These are phyloP conservation scores for Sebastes flavidus DNA, from an alignment of 2,797 vertebrate species.

Conservation along the genomic window DNA sequence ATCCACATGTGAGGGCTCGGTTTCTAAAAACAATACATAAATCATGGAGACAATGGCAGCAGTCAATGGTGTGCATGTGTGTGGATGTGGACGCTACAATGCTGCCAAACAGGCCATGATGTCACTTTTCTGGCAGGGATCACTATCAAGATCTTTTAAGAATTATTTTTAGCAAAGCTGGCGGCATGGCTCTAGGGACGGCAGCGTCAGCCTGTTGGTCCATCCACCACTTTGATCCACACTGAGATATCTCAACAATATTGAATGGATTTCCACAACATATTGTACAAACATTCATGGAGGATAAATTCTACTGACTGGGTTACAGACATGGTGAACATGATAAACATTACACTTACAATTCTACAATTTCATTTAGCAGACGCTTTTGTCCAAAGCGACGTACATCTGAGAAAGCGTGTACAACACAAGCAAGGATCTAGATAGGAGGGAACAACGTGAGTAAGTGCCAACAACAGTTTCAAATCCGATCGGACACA, in stretches of 20 bases:
- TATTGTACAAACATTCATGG: neutral
- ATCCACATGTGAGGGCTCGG: neutral
- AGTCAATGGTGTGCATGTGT: slow-evolving; percentile 12
- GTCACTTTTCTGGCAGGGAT: slow-evolving; percentile 53
- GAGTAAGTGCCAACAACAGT: too few species aligned
- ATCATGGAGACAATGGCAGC: slow-evolving; percentile 29
- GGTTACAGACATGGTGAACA: neutral
- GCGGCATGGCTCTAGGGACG: neutral
- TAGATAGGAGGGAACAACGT: too few species aligned
- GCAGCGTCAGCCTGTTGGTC: neutral
- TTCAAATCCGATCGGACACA: too few species aligned
- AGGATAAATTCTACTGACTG: neutral
- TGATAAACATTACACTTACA: neutral
- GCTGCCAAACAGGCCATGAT: slow-evolving; percentile 13
- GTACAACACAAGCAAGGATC: too few species aligned
- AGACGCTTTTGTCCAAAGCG: too few species aligned
- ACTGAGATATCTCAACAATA: neutral
- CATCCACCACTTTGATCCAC: neutral
- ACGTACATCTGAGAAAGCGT: too few species aligned
- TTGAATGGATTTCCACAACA: neutral
- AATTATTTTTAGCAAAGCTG: slow-evolving; percentile 58
- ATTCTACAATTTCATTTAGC: too few species aligned
- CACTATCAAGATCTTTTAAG: slow-evolving; percentile 62
- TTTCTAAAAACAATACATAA: slow-evolving; percentile 46
- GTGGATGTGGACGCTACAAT: slow-evolving; percentile 2